A percentile compares a stretch with the other conserved stretches of the same genome.
These are phyloP conservation scores for Achlya flavicornis DNA, from an alignment of 2,888 invertebrate genomes.

Conservation along the genomic window DNA sequence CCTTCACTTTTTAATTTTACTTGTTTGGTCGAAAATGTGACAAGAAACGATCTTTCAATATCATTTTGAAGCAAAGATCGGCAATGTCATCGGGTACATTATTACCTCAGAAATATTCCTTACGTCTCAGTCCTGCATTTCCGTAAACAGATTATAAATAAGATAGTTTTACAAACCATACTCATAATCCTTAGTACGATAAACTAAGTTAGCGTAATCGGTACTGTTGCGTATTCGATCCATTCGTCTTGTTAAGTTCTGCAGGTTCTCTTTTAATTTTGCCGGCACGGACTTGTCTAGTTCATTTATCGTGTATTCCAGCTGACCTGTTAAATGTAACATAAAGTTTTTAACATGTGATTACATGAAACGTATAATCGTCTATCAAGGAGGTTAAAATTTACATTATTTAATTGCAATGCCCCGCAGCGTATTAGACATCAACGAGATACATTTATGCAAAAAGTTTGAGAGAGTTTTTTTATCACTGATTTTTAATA, in stretches of 20 bases:
- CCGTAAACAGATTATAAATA: no score
- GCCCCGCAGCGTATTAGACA: not conserved
- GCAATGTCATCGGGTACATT: no score
- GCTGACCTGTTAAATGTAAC: conserved; percentile 54
- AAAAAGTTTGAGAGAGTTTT: not conserved
- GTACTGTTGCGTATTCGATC: conserved; percentile 69
- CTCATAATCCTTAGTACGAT: conserved; percentile 76
- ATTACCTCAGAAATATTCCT: no score
- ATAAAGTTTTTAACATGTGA: not conserved
- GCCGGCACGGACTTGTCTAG: conserved; percentile 71
- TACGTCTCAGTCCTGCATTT: no score
- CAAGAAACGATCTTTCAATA: no score
- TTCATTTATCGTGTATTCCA: conserved; percentile 77
- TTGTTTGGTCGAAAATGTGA: no score
- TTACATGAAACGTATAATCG: not conserved
- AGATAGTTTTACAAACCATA: conserved; percentile 57
- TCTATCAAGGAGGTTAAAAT: not conserved
- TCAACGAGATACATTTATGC: not conserved
- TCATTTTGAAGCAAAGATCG: no score
- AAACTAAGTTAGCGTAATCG: conserved; percentile 55
- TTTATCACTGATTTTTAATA: no score
- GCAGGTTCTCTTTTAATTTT: conserved; percentile 71
- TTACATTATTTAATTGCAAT: not conserved
- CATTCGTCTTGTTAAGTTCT: conserved; percentile 71
- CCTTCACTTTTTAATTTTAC: no score